phyloP scores from a whole-genome alignment of 35 echinoderm and acorn worm species.

The Chiridota heheva region DNA sequence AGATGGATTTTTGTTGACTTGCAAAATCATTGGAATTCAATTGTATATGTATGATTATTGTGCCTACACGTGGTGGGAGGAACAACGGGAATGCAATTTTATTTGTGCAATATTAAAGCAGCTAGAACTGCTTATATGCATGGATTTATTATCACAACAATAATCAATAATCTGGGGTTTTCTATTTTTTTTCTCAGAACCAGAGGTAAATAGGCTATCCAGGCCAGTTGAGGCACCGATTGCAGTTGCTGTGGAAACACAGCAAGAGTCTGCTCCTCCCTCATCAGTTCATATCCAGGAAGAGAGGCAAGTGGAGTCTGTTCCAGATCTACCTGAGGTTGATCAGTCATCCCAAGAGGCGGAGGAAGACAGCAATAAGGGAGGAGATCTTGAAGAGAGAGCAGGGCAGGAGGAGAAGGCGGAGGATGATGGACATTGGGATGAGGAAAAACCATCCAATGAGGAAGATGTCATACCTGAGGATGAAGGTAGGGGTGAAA shows the following conservation, averaged over 20 bases:
- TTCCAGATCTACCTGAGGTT: conserved; percentile 37
- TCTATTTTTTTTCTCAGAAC: neutral
- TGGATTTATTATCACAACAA: too few relatives aligned
- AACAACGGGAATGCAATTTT: too few relatives aligned
- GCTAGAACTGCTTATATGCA: too few relatives aligned
- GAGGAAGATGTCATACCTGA: conserved; percentile 16
- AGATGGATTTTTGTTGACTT: too few relatives aligned
- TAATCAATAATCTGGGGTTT: too few relatives aligned
- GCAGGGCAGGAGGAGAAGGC: conserved; percentile 5
- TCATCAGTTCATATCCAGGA: neutral
- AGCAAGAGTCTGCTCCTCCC: neutral
- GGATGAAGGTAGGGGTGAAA: conserved; percentile 2
- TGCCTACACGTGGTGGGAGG: too few relatives aligned
- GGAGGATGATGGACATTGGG: neutral
- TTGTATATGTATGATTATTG: too few relatives aligned
- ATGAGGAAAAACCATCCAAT: neutral
- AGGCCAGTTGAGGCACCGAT: neutral
- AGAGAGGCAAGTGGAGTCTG: neutral
- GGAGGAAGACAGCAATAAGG: too few relatives aligned
- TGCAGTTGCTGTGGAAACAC: neutral
- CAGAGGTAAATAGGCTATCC: neutral
- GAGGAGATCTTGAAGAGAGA: conserved; percentile 2
- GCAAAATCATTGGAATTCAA: too few relatives aligned
- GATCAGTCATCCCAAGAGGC: conserved; percentile 40
- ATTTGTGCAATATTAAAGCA: too few relatives aligned